Evolutionary conservation across 2,888 invertebrate genomes (phyloP).

Genomic region (Rhabditoides inermis): DNA sequence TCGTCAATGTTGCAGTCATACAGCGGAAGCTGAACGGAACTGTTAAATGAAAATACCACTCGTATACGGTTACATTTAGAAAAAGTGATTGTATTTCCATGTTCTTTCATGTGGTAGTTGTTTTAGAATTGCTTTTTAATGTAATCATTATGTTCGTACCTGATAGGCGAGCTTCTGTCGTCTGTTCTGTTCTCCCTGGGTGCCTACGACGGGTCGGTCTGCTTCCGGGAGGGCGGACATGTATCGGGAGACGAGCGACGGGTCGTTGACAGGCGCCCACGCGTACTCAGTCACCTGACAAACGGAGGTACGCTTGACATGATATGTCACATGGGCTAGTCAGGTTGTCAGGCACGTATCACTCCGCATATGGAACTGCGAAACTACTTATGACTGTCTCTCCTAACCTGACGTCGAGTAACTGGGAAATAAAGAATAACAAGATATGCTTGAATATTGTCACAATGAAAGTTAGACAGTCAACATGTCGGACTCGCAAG

Average conservation of each 20-base stretch:
- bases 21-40: constrained; percentile 34
- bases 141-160: constrained; percentile 57
- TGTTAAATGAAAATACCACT: not conserved
- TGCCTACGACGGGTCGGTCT: constrained; percentile 70
- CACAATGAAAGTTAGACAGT: no score
- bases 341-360: no score
- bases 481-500: no score
- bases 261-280: constrained; percentile 36
- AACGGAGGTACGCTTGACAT: no score
- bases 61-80: not conserved
- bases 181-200: constrained; percentile 69
- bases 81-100: not conserved
- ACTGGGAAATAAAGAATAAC: no score
- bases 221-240: constrained; percentile 58
- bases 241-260: constrained; percentile 62
- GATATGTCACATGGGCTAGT: no score
- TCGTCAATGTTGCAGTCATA: constrained; percentile 45
- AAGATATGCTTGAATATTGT: no score
- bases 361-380: no score
- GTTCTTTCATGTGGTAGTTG: not conserved
- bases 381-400: no score
- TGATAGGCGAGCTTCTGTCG: constrained; percentile 75
- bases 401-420: no score
- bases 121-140: not conserved
- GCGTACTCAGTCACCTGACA: constrained; percentile 29